These are phyloP conservation scores for Catocala sponsa DNA, from an alignment of 2,888 invertebrate genomes.

Conservation along the genomic window DNA sequence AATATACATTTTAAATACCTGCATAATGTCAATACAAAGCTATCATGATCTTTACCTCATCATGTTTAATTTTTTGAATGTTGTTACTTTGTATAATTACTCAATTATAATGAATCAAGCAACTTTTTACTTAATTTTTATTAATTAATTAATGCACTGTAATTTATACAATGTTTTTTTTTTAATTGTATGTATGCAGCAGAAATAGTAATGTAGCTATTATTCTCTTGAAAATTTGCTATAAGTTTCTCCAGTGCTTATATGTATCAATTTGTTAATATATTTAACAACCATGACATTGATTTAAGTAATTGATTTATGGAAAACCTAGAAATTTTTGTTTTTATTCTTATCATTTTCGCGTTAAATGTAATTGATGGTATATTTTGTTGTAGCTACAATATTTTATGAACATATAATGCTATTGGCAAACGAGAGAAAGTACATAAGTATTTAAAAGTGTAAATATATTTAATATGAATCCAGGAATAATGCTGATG, in stretches of 20 bases:
- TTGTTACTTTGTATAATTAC: neutral
- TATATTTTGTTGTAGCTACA: conserved; percentile 9
- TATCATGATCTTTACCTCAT: conserved; percentile 12
- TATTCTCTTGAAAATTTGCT: neutral
- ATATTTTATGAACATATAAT: conserved; percentile 31
- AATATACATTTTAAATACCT: conserved; percentile 3
- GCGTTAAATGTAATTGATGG: neutral
- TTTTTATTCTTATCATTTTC: neutral
- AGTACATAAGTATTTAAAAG: conserved; percentile 57
- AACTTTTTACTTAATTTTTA: conserved; percentile 1
- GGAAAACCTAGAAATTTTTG: conserved; percentile 16
- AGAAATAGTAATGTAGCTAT: neutral
- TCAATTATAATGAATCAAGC: neutral
- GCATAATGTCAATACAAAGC: conserved; percentile 10
- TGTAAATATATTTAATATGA: conserved; percentile 80
- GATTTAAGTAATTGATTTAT: conserved; percentile 25
- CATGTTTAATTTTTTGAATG: neutral
- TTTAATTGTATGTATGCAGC: conserved; percentile 3
- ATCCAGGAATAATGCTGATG: conserved; percentile 70
- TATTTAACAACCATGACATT: conserved; percentile 58
- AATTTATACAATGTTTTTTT: neutral
- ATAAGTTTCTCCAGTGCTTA: neutral
- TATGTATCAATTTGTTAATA: conserved; percentile 16
- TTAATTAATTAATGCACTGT: conserved; percentile 5
- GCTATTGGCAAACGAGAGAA: conserved; percentile 50